Evolutionary conservation across 2,797 vertebrate species (phyloP), one percentile per base, ranked within the genome.

Genomic region (Dromococcyx pavoninus): DNA sequence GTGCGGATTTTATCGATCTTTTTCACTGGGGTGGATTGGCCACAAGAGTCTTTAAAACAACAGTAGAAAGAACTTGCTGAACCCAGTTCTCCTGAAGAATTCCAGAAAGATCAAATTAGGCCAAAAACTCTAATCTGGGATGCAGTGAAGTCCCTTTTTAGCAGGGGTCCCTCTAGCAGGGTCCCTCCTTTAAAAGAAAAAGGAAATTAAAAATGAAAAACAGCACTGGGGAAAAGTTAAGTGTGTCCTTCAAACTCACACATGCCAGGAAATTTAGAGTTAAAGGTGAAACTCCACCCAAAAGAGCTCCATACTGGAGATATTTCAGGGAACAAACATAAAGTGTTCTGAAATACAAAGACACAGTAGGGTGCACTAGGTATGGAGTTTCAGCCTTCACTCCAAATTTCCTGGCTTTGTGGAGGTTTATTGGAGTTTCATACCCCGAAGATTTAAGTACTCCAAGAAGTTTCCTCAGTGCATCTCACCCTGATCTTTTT

Each of bases 191-290:
- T 85, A 95, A 96, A 94, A 95, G 83, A 86, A 72, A 94, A 96
- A 96, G 96, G 95, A 96, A 96, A 97, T 96, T 93, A 94, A 97
- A 97, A 96, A 65, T 77, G 46, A 94, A 91, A 95, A 95, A 94
- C 93, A 82, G 86, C 95, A 94, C 91, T 41, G 18, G 94, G 94
- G 95, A 94, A 70, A 96, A 96, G 83, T 94, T 94, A 93, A 93
- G 65, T 1, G 0, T 44, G 50, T 28, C 18, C 91, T 92, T 86
- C 74, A 82, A 88, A 67, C 72, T 62, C 46, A 67, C 61, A 72
- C 61, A 89, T 88, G 84, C 61, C 96, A 95, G 93, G 88, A 93
- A 96, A 96, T 74, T 91, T 32, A 91, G 58, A 91, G 92, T 89
- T 93, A 95, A 91, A 97, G 93, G 77, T 95, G 72, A 94, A 94